Percentiles rank a stretch among this genome's conserved stretches.
These are phyloP conservation scores for Malurus splendens DNA, from an alignment of 2,797 vertebrate species.

Conservation along the genomic window DNA sequence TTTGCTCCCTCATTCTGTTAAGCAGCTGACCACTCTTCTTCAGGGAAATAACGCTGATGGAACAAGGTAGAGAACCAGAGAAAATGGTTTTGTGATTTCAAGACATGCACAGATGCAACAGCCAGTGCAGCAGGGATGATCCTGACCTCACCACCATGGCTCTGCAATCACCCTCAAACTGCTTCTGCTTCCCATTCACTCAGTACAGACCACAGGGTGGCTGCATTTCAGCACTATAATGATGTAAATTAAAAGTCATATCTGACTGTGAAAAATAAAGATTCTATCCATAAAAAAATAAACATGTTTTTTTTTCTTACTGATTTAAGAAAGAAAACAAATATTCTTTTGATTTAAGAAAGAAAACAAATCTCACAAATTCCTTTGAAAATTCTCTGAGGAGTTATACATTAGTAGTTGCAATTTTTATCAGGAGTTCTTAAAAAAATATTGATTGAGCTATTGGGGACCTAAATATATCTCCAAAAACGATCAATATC, in stretches of 20 bases:
- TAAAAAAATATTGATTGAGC: background rate
- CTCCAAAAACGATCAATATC: background rate
- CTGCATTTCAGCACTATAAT: background rate
- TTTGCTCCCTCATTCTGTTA: background rate
- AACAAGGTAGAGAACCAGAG: background rate
- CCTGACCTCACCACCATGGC: fast-evolving
- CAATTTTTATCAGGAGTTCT: background rate
- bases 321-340: background rate
- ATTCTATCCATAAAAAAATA: background rate
- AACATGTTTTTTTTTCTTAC: background rate
- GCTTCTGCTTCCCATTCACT: background rate
- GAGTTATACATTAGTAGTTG: background rate
- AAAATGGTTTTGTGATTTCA: background rate
- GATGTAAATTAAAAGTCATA: background rate
- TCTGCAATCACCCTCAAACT: too few species aligned
- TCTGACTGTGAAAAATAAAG: background rate
- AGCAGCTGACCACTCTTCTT: background rate
- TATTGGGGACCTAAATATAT: background rate
- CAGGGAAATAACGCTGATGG: background rate
- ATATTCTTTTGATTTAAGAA: background rate
- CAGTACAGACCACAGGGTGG: background rate
- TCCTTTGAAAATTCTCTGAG: background rate
- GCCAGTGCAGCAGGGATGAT: too few species aligned
- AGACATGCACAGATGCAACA: fast-evolving
- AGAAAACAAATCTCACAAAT: background rate